These are phyloP conservation scores for Chloroceryle amazona DNA, from an alignment of 2,797 vertebrate genomes.

Conservation along the genomic window DNA sequence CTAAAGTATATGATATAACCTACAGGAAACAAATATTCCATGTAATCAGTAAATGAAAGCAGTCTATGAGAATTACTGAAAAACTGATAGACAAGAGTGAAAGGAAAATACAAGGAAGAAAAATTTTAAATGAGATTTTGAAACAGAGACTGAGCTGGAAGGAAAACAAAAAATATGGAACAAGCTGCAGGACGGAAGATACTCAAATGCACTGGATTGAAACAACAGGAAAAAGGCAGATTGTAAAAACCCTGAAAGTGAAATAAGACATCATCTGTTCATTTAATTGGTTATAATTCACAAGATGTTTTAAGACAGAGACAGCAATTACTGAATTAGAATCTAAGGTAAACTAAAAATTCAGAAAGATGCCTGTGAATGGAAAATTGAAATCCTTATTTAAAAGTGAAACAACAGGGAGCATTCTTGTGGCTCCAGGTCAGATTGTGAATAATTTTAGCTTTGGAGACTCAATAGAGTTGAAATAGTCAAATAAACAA, in stretches of 20 bases:
- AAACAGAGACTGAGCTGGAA: neutral
- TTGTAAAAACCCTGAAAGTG: neutral
- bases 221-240: neutral
- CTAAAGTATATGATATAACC: neutral
- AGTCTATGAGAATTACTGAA: neutral
- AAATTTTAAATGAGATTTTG: neutral
- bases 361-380: neutral
- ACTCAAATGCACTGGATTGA: neutral
- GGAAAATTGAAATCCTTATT: neutral
- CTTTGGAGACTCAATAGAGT: neutral
- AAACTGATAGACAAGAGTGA: neutral
- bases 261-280: neutral
- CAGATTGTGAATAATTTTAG: neutral
- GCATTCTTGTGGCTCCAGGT: neutral
- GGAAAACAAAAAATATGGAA: neutral
- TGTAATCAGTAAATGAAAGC: neutral
- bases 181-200: neutral
- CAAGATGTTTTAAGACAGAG: neutral
- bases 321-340: neutral
- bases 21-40: neutral
- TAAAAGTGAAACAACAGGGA: neutral
- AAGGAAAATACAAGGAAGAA: neutral
- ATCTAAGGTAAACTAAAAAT: neutral
- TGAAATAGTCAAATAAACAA: constrained; percentile 28
- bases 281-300: neutral